Conservation (phyloP, 2,888 invertebrate genomes). For the Sipha maydis region DNA sequence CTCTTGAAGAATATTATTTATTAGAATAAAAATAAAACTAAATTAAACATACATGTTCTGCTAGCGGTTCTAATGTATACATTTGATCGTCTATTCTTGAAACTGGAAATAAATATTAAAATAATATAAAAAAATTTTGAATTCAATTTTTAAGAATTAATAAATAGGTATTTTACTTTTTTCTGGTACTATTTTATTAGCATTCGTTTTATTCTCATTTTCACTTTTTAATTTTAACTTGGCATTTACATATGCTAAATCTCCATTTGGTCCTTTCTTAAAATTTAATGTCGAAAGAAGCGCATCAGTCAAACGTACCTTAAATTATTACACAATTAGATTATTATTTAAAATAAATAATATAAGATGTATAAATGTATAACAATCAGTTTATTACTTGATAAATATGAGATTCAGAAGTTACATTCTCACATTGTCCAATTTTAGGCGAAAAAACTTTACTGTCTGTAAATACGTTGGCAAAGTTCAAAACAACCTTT, state of each 20-base stretch:
- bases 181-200: constrained; percentile 47
- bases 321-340: constrained; percentile 63
- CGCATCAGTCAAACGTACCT: constrained; percentile 92
- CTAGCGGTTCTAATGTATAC: constrained; percentile 58
- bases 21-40: background rate
- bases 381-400: constrained; percentile 73
- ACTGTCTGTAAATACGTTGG: constrained; percentile 75
- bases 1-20: background rate
- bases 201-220: constrained; percentile 61
- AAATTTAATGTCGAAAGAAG: constrained; percentile 88
- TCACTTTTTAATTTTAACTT: constrained; percentile 25
- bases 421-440: constrained; percentile 91
- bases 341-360: background rate
- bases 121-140: background rate
- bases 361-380: background rate
- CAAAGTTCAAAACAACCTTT: constrained; percentile 76
- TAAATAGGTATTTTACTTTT: constrained; percentile 30
- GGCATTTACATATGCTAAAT: constrained; percentile 96
- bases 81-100: constrained; percentile 52
- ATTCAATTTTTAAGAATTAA: constrained; percentile 68
- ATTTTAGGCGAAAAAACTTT: constrained; percentile 83
- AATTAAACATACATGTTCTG: constrained; percentile 11
- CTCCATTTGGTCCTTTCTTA: constrained; percentile 85
- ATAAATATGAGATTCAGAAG: constrained; percentile 97
- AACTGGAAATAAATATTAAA: constrained; percentile 2